Evolutionary conservation across 2,888 invertebrate species (phyloP), one percentile per base, ranked within the genome.

Genomic region (Scelioninae gen. 1): DNA sequence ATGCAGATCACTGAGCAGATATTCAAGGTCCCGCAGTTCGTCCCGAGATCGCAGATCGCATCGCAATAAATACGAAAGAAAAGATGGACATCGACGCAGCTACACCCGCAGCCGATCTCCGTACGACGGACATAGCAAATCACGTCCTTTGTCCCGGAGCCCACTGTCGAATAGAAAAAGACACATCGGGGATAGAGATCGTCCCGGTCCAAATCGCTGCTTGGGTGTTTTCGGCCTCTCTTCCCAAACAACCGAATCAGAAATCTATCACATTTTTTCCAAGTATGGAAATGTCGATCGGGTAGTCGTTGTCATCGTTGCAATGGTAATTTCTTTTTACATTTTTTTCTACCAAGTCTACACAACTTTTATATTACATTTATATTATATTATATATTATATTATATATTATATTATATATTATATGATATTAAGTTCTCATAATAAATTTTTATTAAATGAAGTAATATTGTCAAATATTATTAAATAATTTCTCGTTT

Each of bases 161-260:
- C 97, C 97, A 29, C 96, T 96, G 96, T 96, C 97, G 40, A 95
- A 95, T 85, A 94, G 97, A 82, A 94, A 96, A 87, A 94, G 97
- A 53, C 97, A 97, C 92, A 93, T 94, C 82, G 96, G 96, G 84
- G 96, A 96, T 90, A 93, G 97, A 92, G 97, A 98, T 88, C 96
- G 97, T 91, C 98, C 98, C 0, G 95, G 96, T 83, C 96, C 97
- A 2, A 96, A 96, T 56, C 94, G 97, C 68, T 99, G 98, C 91
- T 94, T 99, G 60, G 99, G 99, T 15, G 96, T 99, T 10, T 99
- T 99, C 92, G 99, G 99, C 4, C 93, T 99, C 74, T 98, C 97
- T 90, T 95, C 98, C 69, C 96, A 96, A 93, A 99, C 99, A 0
- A 96, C 97, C 0, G 98, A 99, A 91, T 95, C 96, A 87, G 97